These are phyloP conservation scores for Cranoglanis bouderius DNA, from an alignment of 2,113 vertebrate genomes.

Conservation along the genomic window DNA sequence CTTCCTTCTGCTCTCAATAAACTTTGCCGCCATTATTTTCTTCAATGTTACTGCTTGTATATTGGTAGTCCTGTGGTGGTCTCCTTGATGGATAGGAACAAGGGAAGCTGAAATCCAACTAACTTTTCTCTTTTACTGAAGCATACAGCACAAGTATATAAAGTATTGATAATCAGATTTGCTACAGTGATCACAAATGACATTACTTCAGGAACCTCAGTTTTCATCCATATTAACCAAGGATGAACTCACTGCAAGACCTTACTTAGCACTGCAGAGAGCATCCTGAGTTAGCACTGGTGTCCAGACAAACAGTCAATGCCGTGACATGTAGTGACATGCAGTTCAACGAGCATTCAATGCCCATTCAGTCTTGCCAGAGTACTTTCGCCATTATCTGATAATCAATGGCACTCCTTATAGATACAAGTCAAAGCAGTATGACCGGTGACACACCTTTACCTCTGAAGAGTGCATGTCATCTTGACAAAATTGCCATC, in stretches of 20 bases:
- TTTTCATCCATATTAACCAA: background rate
- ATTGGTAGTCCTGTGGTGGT: background rate
- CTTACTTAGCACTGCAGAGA: background rate
- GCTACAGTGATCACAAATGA: background rate
- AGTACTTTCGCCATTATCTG: background rate
- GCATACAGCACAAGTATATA: background rate
- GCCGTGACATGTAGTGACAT: conserved; percentile 14
- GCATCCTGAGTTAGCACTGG: conserved; percentile 5
- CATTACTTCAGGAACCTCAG: background rate
- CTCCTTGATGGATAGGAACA: background rate
- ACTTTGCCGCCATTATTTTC: background rate
- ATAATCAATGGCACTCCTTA: background rate
- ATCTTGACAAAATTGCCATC: background rate
- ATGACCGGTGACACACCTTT: background rate
- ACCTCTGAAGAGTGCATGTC: background rate
- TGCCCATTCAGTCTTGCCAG: background rate
- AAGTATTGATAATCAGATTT: background rate
- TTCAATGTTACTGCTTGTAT: background rate
- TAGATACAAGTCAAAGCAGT: background rate
- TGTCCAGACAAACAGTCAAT: conserved; percentile 23
- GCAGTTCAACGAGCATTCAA: background rate
- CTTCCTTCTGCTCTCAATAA: background rate
- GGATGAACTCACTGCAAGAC: background rate
- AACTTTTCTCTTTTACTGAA: background rate
- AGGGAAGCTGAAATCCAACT: background rate